These are phyloP conservation scores for Anhinga rufa DNA, from an alignment of 2,113 vertebrate species.

Conservation along the genomic window DNA sequence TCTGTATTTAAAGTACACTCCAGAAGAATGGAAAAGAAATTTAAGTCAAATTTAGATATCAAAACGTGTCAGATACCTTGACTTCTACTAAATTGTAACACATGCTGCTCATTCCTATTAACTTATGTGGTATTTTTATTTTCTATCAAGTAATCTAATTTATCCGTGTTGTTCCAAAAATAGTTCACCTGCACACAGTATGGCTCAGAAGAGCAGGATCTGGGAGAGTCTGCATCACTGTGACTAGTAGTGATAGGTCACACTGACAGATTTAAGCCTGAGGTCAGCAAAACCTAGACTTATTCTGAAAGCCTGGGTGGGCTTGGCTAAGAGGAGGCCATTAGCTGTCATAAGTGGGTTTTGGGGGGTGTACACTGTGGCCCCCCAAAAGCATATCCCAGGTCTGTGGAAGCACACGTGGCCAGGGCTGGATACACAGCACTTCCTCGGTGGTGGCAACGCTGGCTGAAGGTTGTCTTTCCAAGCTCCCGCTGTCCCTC, in stretches of 20 bases:
- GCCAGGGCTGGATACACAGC: accelerated
- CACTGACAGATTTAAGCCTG: not conserved
- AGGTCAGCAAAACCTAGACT: not conserved
- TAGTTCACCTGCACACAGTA: not conserved
- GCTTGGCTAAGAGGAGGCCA: not conserved
- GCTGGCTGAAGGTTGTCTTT: not conserved
- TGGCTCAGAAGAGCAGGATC: not conserved
- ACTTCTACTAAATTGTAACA: not conserved
- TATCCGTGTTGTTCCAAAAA: not conserved
- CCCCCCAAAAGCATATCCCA: accelerated
- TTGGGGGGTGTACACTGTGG: not conserved
- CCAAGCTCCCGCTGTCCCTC: not conserved
- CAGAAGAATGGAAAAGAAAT: not conserved
- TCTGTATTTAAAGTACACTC: not conserved
- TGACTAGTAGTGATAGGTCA: not conserved
- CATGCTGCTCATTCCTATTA: not conserved
- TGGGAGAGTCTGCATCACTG: not conserved
- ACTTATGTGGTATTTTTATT: not conserved
- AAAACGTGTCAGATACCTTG: not conserved
- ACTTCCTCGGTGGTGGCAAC: accelerated
- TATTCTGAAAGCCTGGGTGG: not conserved
- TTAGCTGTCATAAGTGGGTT: not conserved
- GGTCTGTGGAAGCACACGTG: accelerated
- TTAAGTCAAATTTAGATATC: not conserved
- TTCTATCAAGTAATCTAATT: not conserved